Percentiles rank a stretch among this genome's conserved stretches.
These are phyloP conservation scores for Caenorhabditis becei DNA, from an alignment of 2,888 invertebrate genomes.

Conservation along the genomic window DNA sequence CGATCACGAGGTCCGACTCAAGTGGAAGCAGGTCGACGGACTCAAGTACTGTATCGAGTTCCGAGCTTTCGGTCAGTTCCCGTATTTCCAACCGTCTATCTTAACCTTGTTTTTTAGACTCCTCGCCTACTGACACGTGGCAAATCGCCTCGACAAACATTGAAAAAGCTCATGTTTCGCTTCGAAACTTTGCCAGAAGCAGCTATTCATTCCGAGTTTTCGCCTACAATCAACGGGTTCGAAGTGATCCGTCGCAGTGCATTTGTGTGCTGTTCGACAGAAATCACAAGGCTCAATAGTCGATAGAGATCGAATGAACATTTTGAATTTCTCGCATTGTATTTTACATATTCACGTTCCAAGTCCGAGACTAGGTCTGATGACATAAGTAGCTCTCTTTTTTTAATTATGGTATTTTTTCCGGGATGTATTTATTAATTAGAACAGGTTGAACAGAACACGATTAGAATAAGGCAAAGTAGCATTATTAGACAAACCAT, in stretches of 20 bases:
- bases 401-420: too few relatives aligned
- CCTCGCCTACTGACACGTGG: slow-evolving; percentile 21
- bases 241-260: slow-evolving; percentile 57
- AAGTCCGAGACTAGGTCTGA: too few relatives aligned
- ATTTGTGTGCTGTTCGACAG: slow-evolving; percentile 59
- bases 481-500: slow-evolving; percentile 1
- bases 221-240: slow-evolving; percentile 63
- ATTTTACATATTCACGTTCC: too few relatives aligned
- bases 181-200: slow-evolving; percentile 58
- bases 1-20: slow-evolving; percentile 59
- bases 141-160: slow-evolving; percentile 58
- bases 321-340: not conserved
- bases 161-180: slow-evolving; percentile 51
- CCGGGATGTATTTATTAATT: too few relatives aligned
- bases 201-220: slow-evolving; percentile 64
- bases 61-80: slow-evolving; percentile 41
- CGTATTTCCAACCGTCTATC: not conserved
- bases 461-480: not conserved
- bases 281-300: slow-evolving; percentile 11
- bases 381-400: too few relatives aligned
- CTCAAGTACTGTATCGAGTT: slow-evolving; percentile 68
- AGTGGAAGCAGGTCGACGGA: slow-evolving; percentile 59
- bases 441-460: too few relatives aligned
- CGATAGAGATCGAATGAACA: not conserved
- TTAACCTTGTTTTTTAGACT: slow-evolving; percentile 44